Percentiles rank a stretch among this genome's conserved stretches.
Evolutionary conservation across 30 jellyfish, hydroid and myxozoan species (phyloP).

Genomic region (Nemopilema nomurai): DNA sequence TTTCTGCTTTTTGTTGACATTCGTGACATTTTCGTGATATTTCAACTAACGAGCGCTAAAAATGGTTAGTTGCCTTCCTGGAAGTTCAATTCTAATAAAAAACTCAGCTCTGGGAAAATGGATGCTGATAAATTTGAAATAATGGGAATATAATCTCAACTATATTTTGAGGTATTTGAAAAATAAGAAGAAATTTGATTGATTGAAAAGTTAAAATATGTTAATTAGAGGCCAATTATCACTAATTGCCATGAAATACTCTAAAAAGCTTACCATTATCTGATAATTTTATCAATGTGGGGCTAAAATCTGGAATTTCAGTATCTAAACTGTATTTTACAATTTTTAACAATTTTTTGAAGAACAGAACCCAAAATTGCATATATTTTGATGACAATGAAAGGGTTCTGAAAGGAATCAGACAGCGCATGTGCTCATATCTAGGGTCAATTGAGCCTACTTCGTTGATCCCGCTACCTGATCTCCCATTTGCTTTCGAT

Average conservation of each 20-base stretch:
- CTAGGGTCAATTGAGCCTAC: too few relatives aligned
- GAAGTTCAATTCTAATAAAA: neutral
- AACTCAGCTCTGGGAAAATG: neutral
- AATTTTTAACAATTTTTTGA: neutral
- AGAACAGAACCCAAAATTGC: slow-evolving; percentile 2
- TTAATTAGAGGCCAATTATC: slow-evolving; percentile 6
- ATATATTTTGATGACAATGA: slow-evolving; percentile 9
- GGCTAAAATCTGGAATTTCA: neutral
- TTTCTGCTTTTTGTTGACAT: neutral
- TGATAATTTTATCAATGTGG: neutral
- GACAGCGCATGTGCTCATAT: too few relatives aligned
- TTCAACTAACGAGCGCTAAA: neutral
- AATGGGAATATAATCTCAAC: neutral
- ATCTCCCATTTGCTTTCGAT: too few relatives aligned
- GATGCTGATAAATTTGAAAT: slow-evolving; percentile 1
- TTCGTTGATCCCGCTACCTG: too few relatives aligned
- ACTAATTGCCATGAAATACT: too few relatives aligned
- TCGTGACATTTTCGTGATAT: neutral
- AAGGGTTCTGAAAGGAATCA: slow-evolving; percentile 29
- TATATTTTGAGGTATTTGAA: too few relatives aligned
- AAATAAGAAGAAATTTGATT: neutral
- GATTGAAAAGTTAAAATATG: neutral
- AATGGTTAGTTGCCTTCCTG: neutral
- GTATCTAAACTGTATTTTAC: neutral
- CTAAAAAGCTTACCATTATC: neutral